A percentile compares a stretch with the other conserved stretches of the same genome.
These are phyloP conservation scores for Dolichallabes microphthalmus DNA, from an alignment of 2,113 vertebrate species.

Conservation along the genomic window DNA sequence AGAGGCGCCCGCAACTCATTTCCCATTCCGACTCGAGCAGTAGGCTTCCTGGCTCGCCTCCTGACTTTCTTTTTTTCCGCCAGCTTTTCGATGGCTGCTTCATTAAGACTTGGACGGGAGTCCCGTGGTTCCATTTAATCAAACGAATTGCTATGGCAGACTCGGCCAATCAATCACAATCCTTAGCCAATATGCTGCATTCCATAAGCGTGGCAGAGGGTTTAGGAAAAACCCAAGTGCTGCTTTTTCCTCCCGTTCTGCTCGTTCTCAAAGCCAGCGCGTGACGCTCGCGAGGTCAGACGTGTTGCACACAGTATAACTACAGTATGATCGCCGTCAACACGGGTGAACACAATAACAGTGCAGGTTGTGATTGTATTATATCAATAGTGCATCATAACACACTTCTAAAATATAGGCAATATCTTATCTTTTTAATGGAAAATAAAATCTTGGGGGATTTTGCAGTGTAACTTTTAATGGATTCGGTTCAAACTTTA, in stretches of 20 bases:
- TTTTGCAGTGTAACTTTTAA: not conserved
- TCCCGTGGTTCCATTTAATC: conserved; percentile 74
- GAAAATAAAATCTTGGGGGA: not conserved
- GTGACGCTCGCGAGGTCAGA: not conserved
- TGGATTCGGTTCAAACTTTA: not conserved
- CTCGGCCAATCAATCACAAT: conserved; percentile 78
- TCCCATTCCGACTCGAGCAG: conserved; percentile 26
- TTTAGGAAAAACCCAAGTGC: conserved; percentile 68
- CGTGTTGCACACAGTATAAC: not conserved
- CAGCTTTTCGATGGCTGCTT: conserved; percentile 72
- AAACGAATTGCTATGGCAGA: conserved; percentile 73
- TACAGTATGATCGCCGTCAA: not conserved
- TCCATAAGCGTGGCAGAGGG: conserved; percentile 69
- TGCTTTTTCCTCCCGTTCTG: not conserved
- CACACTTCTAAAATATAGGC: not conserved
- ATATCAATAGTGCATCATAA: not conserved
- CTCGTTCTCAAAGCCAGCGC: not conserved
- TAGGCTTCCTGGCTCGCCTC: conserved; percentile 59
- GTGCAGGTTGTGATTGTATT: not conserved
- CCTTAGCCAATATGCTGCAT: conserved; percentile 74
- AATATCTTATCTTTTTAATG: not conserved
- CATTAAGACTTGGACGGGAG: conserved; percentile 74
- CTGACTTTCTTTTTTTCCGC: conserved; percentile 39
- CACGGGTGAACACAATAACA: not conserved
- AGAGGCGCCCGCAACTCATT: conserved; percentile 14